Conservation (phyloP, 2,797 vertebrate genomes). For the Monodelphis domestica region DNA sequence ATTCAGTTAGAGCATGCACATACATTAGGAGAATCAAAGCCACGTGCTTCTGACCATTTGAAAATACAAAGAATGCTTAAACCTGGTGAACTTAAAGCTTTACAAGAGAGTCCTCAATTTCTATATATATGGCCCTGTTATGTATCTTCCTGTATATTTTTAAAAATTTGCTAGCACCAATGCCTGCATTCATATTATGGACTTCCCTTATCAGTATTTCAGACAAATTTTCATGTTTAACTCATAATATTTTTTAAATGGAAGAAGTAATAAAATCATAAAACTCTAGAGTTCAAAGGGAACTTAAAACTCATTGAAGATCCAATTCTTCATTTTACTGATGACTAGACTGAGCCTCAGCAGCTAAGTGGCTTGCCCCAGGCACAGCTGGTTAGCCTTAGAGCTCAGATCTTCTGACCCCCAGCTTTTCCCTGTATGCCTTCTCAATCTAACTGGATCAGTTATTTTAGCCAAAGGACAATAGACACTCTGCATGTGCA, state of each 20-base stretch:
- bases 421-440: neutral
- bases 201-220: constrained; percentile 7
- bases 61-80: constrained; percentile 19
- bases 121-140: no score
- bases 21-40: neutral
- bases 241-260: neutral
- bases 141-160: neutral
- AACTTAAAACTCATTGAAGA: neutral
- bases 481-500: neutral
- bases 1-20: neutral
- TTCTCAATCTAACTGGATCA: neutral
- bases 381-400: neutral
- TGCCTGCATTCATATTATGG: neutral
- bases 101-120: neutral
- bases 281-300: neutral
- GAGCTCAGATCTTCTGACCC: neutral
- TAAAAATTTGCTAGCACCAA: neutral
- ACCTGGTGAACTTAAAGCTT: neutral
- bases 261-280: neutral
- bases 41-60: neutral
- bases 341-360: neutral
- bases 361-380: neutral
- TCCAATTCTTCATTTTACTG: neutral
- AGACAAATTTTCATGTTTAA: constrained; percentile 5
- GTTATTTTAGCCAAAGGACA: neutral